These are phyloP conservation scores for Corapipo altera DNA, from an alignment of 2,113 vertebrate genomes.

Conservation along the genomic window DNA sequence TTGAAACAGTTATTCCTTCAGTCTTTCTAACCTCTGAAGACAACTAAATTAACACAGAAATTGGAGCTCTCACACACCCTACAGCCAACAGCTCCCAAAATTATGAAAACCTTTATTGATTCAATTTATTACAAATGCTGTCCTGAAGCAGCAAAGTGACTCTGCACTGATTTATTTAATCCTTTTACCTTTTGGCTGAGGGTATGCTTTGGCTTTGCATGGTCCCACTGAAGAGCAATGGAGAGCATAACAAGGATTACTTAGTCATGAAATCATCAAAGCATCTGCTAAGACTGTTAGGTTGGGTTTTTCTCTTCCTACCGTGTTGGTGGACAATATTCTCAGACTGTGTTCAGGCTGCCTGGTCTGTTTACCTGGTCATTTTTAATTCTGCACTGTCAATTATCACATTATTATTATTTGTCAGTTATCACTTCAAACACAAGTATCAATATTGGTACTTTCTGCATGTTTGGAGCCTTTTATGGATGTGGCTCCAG, in stretches of 20 bases:
- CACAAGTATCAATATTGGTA: neutral
- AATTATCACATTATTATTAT: too few relatives aligned
- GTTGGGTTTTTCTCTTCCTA: neutral
- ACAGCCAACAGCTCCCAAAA: neutral
- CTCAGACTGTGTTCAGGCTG: neutral
- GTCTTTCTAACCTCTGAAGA: neutral
- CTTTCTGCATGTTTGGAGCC: neutral
- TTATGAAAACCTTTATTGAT: neutral
- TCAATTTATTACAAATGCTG: neutral
- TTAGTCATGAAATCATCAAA: neutral
- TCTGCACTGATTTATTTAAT: neutral
- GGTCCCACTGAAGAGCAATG: neutral
- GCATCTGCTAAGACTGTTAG: neutral
- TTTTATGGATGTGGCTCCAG: neutral
- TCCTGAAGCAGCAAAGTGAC: neutral
- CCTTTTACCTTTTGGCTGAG: neutral
- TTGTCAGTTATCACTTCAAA: neutral
- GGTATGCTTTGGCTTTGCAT: neutral
- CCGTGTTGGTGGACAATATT: neutral
- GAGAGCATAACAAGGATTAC: neutral
- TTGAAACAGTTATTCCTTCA: neutral
- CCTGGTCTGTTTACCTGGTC: neutral
- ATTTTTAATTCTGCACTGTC: neutral
- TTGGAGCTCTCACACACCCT: neutral
- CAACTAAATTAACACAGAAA: neutral